Evolutionary conservation across 2,113 vertebrate genomes (phyloP).

Genomic region (Illadopsis cleaveri): DNA sequence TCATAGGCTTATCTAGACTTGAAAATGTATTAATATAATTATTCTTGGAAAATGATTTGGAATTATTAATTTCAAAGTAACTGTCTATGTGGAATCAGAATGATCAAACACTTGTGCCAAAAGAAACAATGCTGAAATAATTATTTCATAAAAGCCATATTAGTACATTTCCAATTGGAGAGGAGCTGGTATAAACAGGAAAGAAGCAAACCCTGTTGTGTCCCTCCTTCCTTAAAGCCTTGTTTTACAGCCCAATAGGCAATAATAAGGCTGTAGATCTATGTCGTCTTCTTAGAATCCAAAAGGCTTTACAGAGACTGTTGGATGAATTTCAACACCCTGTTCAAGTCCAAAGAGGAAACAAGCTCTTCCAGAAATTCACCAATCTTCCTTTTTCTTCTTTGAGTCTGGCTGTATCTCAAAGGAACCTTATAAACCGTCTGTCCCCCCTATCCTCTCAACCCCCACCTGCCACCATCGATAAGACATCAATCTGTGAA

Average conservation of each 20-base stretch:
- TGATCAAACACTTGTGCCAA: background rate
- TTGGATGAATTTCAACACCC: slow-evolving; percentile 63
- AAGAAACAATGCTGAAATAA: slow-evolving; percentile 10
- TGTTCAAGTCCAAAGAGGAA: slow-evolving; percentile 61
- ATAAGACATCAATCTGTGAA: slow-evolving; percentile 62
- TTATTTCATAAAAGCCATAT: slow-evolving; percentile 11
- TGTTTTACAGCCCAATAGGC: slow-evolving; percentile 48
- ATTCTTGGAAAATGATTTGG: slow-evolving; percentile 14
- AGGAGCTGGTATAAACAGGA: slow-evolving; percentile 5
- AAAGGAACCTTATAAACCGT: slow-evolving; percentile 57
- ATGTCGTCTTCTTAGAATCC: slow-evolving; percentile 56
- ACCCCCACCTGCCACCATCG: slow-evolving; percentile 44
- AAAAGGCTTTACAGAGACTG: slow-evolving; percentile 52
- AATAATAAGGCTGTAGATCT: slow-evolving; percentile 59
- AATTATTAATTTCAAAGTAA: background rate
- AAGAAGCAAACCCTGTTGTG: slow-evolving; percentile 44
- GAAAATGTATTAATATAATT: slow-evolving; percentile 2
- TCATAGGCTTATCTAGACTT: slow-evolving; percentile 11
- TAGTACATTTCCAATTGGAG: slow-evolving; percentile 6
- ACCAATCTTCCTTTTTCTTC: slow-evolving; percentile 59
- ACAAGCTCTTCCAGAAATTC: slow-evolving; percentile 62
- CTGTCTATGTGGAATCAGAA: background rate
- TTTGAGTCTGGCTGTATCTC: slow-evolving; percentile 57
- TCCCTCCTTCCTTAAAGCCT: slow-evolving; percentile 18
- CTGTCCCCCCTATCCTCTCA: slow-evolving; percentile 59